Evolutionary conservation across 2,888 invertebrate genomes (phyloP), one percentile per base, ranked within the genome.

Genomic region (Laothoe populi): DNA sequence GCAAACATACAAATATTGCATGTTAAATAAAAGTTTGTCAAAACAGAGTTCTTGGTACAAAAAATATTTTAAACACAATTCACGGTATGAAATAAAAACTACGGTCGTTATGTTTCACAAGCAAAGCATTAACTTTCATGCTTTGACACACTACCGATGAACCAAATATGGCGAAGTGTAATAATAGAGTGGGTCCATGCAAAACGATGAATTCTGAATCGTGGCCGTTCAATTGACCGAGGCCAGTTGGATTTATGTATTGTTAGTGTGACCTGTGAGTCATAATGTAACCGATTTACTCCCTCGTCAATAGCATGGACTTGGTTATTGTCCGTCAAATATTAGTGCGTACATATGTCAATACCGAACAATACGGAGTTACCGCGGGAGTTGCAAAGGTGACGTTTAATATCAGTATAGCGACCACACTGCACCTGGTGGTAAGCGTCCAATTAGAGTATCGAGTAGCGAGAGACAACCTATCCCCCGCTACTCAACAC

Each of bases 161-260:
- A 73, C 62, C 66, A 38, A 46, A 62, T 64, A 62, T 65, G 60
- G 65, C 69, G 67, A 67, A 73, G 70, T 73, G 78, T 81, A 78
- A 79, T 76, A 78, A 77, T 69, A 66, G 73, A 73, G 75, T 73
- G 74, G 71, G 75, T 62, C 72, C 71, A 75, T 72, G 73, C 74
- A 72, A 74, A 79, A 76, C 64, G 70, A 71, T 69, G 63, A 57
- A 49, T 63, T 57, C 57, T 24, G 57, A 23, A 44, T n/a, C 44
- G 23, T 44, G 48, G 58, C 40, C 23, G 69, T 70, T 67, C 70
- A 69, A 70, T 70, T 69, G 72, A 68, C 61, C 63, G 63, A 67
- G 67, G 64, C 64, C 66, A 65, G 66, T 65, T 63, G 57, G 64
- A 72, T 72, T 75, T 74, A 74, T 68, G 76, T 70, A 66, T 53